Percentiles rank a stretch among this genome's conserved stretches.
Conservation (phyloP, 2,888 invertebrate genomes). For the Cantharis nigra region DNA sequence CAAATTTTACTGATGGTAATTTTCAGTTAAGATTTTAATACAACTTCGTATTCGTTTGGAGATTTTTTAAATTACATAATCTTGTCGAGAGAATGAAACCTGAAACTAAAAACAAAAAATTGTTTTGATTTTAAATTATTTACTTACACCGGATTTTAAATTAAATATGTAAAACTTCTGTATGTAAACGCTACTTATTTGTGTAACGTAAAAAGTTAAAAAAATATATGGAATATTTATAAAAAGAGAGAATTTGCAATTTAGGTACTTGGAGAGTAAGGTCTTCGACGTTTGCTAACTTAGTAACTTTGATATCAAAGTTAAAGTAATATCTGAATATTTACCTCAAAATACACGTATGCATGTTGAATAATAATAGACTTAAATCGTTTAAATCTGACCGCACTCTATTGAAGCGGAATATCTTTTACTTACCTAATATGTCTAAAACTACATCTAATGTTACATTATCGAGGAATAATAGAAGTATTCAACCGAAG, state of each 20-base stretch:
- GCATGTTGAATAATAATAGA: slow-evolving; percentile 13
- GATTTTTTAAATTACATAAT: not conserved
- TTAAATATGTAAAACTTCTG: not conserved
- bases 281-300: not conserved
- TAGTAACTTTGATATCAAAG: not conserved
- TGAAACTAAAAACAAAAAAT: not conserved
- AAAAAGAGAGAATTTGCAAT: not conserved
- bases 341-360: slow-evolving; percentile 11
- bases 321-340: not conserved
- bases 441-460: slow-evolving; percentile 16
- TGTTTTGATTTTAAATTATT: not conserved
- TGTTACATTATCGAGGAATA: slow-evolving; percentile 22
- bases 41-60: not conserved
- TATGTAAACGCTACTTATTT: not conserved
- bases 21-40: not conserved
- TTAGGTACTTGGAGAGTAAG: not conserved
- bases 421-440: slow-evolving; percentile 23
- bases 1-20: not conserved
- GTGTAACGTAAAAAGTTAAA: not conserved
- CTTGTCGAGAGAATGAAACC: not conserved
- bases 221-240: too few species aligned
- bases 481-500: slow-evolving; percentile 24
- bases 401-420: slow-evolving; percentile 21
- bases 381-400: slow-evolving; percentile 9
- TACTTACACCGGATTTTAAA: not conserved